Percentiles rank a stretch among this genome's conserved stretches.
Conservation (phyloP, 2,888 invertebrate genomes). For the Acleris literana region DNA sequence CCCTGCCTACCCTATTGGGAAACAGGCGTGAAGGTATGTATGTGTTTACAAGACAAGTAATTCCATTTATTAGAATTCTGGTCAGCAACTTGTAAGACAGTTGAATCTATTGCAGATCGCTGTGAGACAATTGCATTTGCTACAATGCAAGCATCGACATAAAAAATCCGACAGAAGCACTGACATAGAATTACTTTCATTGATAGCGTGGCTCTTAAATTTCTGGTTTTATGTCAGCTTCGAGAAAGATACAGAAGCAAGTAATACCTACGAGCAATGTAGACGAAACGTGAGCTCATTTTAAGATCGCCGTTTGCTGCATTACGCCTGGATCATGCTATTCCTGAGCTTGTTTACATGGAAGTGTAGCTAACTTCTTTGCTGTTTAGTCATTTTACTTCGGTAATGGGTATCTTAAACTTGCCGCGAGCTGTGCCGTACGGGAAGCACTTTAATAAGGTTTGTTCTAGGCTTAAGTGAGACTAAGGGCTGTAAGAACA, state of each 20-base stretch:
- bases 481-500: too few relatives aligned
- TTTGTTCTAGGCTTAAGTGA: not conserved
- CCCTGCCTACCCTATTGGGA: too few relatives aligned
- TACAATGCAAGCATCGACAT: slow-evolving; percentile 2
- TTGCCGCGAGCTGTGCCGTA: not conserved
- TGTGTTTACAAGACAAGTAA: too few relatives aligned
- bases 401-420: slow-evolving; percentile 9
- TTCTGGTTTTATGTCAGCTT: slow-evolving; percentile 18
- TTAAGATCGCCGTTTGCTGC: slow-evolving; percentile 19
- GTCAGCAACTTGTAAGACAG: too few relatives aligned
- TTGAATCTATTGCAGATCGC: too few relatives aligned
- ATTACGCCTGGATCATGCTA: slow-evolving; percentile 20
- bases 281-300: slow-evolving; percentile 21
- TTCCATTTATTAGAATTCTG: too few relatives aligned
- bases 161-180: not conserved
- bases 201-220: slow-evolving; percentile 11
- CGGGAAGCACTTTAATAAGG: not conserved
- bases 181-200: not conserved
- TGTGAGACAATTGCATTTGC: not conserved
- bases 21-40: too few relatives aligned
- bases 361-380: slow-evolving; percentile 14
- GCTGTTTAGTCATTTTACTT: slow-evolving; percentile 13
- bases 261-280: slow-evolving; percentile 12
- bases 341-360: slow-evolving; percentile 15
- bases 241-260: slow-evolving; percentile 11